These are phyloP conservation scores for Andrena flavipes DNA, from an alignment of 2,888 invertebrate genomes.

Conservation along the genomic window DNA sequence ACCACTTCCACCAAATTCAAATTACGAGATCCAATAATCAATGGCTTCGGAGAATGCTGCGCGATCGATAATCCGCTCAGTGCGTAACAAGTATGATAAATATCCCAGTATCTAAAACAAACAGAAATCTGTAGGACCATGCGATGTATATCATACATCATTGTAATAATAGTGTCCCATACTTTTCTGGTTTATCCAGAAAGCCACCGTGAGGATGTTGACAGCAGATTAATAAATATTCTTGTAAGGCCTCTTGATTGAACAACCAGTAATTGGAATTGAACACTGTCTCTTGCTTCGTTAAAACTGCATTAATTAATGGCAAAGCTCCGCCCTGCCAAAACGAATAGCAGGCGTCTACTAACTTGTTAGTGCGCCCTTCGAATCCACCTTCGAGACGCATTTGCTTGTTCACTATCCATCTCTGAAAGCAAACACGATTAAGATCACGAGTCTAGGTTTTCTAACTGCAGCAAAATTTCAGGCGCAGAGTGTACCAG, in stretches of 20 bases:
- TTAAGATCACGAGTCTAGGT: neutral
- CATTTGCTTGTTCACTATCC: conserved; percentile 97
- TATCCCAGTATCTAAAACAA: conserved; percentile 91
- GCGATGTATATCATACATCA: neutral
- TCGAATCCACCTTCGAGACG: conserved; percentile 97
- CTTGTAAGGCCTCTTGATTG: conserved; percentile 95
- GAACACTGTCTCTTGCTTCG: conserved; percentile 84
- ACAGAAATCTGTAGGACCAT: conserved; percentile 1
- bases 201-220: conserved; percentile 95
- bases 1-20: conserved; percentile 78
- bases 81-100: conserved; percentile 99
- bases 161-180: conserved; percentile 79
- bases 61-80: conserved; percentile 97
- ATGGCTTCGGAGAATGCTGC: conserved; percentile 88
- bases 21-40: conserved; percentile 82
- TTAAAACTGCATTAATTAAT: conserved; percentile 91
- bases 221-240: conserved; percentile 97
- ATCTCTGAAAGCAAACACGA: conserved; percentile 86
- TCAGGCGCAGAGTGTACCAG: conserved; percentile 85
- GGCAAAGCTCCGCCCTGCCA: conserved; percentile 99
- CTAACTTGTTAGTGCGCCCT: conserved; percentile 98
- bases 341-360: conserved; percentile 99
- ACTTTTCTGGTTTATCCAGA: conserved; percentile 98
- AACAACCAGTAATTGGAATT: conserved; percentile 89
- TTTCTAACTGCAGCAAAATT: neutral